Percentiles rank a stretch among this genome's conserved stretches.
Conservation (phyloP, 2,113 vertebrate species). For the Lagenorhynchus albirostris region DNA sequence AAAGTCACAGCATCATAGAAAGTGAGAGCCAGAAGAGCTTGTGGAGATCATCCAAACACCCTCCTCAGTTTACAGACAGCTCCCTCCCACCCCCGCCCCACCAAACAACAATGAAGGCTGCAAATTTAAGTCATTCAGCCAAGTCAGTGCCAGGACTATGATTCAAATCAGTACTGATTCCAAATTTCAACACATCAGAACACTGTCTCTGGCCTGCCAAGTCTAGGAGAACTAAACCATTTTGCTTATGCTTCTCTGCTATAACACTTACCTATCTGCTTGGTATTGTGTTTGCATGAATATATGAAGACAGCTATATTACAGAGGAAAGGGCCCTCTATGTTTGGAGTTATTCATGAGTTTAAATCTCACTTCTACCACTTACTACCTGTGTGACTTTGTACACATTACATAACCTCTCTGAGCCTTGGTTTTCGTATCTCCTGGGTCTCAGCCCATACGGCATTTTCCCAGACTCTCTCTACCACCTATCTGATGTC, state of each 20-base stretch:
- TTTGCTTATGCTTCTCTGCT: neutral
- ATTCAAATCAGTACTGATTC: slow-evolving; percentile 52
- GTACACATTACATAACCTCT: neutral
- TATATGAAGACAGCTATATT: neutral
- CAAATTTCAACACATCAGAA: slow-evolving; percentile 58
- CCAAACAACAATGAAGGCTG: slow-evolving; percentile 19
- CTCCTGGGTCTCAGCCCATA: neutral
- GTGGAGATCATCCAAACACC: slow-evolving; percentile 28
- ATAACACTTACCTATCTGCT: neutral
- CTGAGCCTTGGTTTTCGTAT: neutral
- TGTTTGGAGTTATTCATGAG: neutral
- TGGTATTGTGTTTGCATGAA: neutral
- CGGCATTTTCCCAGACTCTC: neutral
- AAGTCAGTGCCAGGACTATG: slow-evolving; percentile 32
- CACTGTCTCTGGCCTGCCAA: neutral
- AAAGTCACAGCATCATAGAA: slow-evolving; percentile 55
- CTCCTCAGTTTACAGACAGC: slow-evolving; percentile 57
- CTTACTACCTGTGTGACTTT: neutral
- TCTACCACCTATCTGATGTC: neutral
- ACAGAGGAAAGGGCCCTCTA: neutral
- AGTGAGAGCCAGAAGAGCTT: slow-evolving; percentile 53
- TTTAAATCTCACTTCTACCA: neutral
- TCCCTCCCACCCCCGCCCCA: neutral
- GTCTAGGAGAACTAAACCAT: neutral
- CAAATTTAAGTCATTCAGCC: slow-evolving; percentile 40